Percentiles rank a stretch among this genome's conserved stretches.
Conservation (phyloP, 1,140 invertebrate species). For the Drosophila setifemur region DNA sequence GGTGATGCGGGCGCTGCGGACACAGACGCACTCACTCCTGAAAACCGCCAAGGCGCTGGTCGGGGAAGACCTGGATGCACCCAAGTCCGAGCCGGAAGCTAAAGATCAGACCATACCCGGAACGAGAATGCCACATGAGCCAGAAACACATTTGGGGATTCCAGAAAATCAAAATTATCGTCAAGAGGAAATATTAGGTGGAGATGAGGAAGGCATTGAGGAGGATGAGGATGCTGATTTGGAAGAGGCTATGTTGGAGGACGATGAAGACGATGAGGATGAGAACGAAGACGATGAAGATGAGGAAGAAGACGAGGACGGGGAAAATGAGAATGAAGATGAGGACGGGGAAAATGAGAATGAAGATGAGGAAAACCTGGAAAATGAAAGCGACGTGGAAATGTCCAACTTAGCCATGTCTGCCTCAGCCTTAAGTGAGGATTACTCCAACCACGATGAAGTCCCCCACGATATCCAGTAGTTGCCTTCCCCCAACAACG, state of each 20-base stretch:
- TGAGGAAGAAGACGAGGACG: slow-evolving; percentile 12
- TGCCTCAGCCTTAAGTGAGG: slow-evolving; percentile 17
- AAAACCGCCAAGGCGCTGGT: slow-evolving; percentile 46
- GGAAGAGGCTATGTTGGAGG: neutral
- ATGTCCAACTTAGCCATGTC: slow-evolving; percentile 26
- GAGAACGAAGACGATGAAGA: slow-evolving; percentile 3
- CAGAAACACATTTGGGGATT: neutral
- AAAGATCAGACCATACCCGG: slow-evolving; percentile 3
- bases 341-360: slow-evolving; percentile 1
- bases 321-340: slow-evolving; percentile 7
- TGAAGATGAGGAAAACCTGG: slow-evolving; percentile 13
- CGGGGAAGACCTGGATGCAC: neutral
- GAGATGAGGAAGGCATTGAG: neutral
- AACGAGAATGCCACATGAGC: slow-evolving; percentile 20
- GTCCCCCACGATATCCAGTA: slow-evolving; percentile 20
- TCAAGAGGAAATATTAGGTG: neutral
- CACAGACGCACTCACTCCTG: slow-evolving; percentile 55
- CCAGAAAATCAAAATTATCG: neutral
- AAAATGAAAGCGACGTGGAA: slow-evolving; percentile 29
- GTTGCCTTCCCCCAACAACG: slow-evolving; percentile 3
- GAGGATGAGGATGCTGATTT: neutral
- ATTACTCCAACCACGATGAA: slow-evolving; percentile 10
- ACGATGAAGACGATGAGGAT: neutral
- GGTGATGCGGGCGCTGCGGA: slow-evolving; percentile 63
- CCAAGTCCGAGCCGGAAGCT: neutral